These are phyloP conservation scores for Cyphomyrmex costatus DNA, from an alignment of 1,140 invertebrate genomes.

Conservation along the genomic window DNA sequence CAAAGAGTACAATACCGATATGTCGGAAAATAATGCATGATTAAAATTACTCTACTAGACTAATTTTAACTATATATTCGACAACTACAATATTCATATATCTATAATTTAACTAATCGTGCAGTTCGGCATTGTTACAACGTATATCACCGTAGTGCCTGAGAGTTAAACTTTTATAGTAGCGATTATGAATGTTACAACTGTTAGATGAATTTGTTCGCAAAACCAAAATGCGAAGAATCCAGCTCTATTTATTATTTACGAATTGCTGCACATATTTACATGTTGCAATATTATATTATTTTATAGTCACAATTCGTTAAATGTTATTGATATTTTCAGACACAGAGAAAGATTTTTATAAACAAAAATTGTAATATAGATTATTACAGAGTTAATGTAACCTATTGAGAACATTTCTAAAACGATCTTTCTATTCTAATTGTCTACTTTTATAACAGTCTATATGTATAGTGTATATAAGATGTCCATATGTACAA, in stretches of 20 bases:
- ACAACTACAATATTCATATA: constrained; percentile 4
- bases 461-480: constrained; percentile 46
- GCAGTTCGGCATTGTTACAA: constrained; percentile 57
- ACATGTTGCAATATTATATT: not conserved
- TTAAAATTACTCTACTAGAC: not conserved
- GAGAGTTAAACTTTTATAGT: constrained; percentile 60
- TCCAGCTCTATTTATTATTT: constrained; percentile 26
- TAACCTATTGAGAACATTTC: constrained; percentile 32
- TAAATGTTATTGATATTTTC: constrained; percentile 40
- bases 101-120: constrained; percentile 40
- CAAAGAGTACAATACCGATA: constrained; percentile 5
- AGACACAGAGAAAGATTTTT: constrained; percentile 21
- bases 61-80: constrained; percentile 30
- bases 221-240: constrained; percentile 31
- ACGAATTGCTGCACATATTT: not conserved
- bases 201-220: constrained; percentile 49
- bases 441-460: constrained; percentile 51
- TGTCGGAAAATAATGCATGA: not conserved
- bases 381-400: constrained; percentile 28
- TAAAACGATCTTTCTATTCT: constrained; percentile 47
- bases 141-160: constrained; percentile 78
- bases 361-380: constrained; percentile 42
- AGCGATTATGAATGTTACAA: constrained; percentile 47
- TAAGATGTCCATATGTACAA: constrained; percentile 33
- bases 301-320: not conserved